phyloP scores from a whole-genome alignment of 2,113 vertebrate species.

The Tretioscincus oriximinensis region DNA sequence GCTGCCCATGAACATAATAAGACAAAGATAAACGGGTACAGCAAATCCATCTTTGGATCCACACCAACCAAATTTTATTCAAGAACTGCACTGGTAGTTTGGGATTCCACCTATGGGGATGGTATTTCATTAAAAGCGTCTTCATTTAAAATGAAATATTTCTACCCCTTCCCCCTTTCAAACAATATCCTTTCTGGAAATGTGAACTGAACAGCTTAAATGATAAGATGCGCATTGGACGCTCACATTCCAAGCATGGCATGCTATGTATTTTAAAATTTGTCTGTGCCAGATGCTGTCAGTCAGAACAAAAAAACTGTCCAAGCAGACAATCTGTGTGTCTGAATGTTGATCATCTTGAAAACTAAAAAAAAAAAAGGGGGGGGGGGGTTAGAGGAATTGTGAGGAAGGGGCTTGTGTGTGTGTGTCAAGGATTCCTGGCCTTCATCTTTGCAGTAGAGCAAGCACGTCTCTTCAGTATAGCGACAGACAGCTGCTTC shows the following conservation, averaged over 20 bases:
- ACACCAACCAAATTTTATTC: conserved; percentile 77
- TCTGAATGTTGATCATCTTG: conserved; percentile 97
- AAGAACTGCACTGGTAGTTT: conserved; percentile 68
- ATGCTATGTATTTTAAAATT: conserved; percentile 87
- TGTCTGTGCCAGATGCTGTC: conserved; percentile 94
- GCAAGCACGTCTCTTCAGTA: conserved; percentile 97
- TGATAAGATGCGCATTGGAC: conserved; percentile 80
- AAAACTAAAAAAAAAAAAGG: conserved; percentile 70
- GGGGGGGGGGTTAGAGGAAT: conserved; percentile 73
- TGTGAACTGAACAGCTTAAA: conserved; percentile 82
- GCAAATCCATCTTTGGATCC: conserved; percentile 65
- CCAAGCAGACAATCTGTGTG: conserved; percentile 95
- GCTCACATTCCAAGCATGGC: conserved; percentile 80
- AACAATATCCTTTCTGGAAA: conserved; percentile 80
- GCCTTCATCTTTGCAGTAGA: conserved; percentile 99
- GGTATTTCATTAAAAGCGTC: conserved; percentile 79
- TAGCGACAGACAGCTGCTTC: conserved; percentile 99
- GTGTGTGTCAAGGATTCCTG: conserved; percentile 95
- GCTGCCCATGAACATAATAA: conserved; percentile 49
- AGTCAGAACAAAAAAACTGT: conserved; percentile 91
- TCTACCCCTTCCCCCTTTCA: conserved; percentile 76
- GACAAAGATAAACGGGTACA: conserved; percentile 69
- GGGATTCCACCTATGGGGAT: conserved; percentile 67
- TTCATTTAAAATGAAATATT: conserved; percentile 79
- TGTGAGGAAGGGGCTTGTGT: conserved; percentile 35